These are phyloP conservation scores for Phylloscopus trochilus DNA, from an alignment of 2,113 vertebrate species.

Conservation along the genomic window DNA sequence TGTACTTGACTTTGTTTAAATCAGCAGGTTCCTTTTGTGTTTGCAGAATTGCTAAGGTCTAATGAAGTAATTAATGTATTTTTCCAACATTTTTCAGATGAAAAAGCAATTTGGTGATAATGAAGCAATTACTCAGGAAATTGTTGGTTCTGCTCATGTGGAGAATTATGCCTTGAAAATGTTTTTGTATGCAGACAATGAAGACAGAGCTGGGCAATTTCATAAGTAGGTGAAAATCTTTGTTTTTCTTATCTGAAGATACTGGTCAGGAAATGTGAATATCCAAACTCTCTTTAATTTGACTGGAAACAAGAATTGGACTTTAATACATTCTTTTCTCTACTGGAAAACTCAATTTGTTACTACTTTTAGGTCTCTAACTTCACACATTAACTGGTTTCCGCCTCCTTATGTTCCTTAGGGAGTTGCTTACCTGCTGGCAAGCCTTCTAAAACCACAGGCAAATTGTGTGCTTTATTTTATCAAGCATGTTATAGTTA, in stretches of 20 bases:
- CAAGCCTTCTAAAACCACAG: neutral
- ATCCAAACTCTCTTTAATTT: neutral
- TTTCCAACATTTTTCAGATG: conserved; percentile 80
- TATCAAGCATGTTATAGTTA: neutral
- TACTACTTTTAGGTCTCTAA: neutral
- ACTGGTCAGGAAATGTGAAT: neutral
- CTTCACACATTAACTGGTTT: neutral
- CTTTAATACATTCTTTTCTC: neutral
- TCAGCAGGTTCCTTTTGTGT: neutral
- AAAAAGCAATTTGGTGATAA: conserved; percentile 92
- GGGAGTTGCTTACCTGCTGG: neutral
- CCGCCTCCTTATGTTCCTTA: neutral
- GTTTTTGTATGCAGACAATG: conserved; percentile 97
- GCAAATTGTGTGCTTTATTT: neutral
- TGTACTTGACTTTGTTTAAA: neutral
- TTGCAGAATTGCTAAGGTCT: neutral
- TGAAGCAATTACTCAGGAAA: conserved; percentile 93
- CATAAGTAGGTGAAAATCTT: conserved; percentile 87
- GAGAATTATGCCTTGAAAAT: conserved; percentile 98
- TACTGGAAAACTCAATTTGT: neutral
- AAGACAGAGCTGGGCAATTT: conserved; percentile 90
- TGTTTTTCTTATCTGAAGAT: neutral
- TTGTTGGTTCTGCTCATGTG: conserved; percentile 94
- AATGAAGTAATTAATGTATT: neutral
- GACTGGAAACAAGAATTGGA: neutral